Evolutionary conservation across 2,888 invertebrate species (phyloP), one percentile per base, ranked within the genome.

Genomic region (Pyralis farinalis): DNA sequence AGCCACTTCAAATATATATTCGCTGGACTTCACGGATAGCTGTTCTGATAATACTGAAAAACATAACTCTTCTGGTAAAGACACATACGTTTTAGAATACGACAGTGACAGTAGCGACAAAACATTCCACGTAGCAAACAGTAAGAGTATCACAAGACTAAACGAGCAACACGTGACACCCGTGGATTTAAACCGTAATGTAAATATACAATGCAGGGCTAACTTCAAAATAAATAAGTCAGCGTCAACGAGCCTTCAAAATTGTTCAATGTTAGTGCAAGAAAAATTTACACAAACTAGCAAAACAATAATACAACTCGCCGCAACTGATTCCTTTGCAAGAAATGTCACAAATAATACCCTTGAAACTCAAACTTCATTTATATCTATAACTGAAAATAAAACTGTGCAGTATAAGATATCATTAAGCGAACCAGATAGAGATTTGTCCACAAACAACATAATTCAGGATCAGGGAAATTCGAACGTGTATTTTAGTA

Each of bases 201-300:
- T 37, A 43, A 48, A 55, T 4, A 42, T 46, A 11, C 60, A 62
- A 46, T 51, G 48, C 43, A 53, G 51, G 29, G 37, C 34, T 8
- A 8, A 20, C 0, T 51, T 45, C 22, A 55, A 52, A 53, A 42
- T 47, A 25, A 57, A 40, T 41, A 57, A 36, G 47, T 48, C 54
- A 21, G 57, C 53, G 20, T 54, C 63, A 7, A 53, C 63, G 7
- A 67, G 58, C 30, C 16, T 58, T 3, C 64, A 63, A 3, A 60
- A 57, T 38, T 64, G 60, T 44, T 58, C 69, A 3, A 51, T 71
- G 32, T 34, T 71, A 7, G 63, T 74, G 8, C 75, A 80, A 54
- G 88, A 88, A 58, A 80, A 66, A 11, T 84, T 70, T 45, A 91
- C 91, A 6, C 91, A 91, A 69, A 91, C 91, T 0, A 91, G 91